These are phyloP conservation scores for Scaptomyza graminum DNA, from an alignment of 1,140 invertebrate genomes.

Conservation along the genomic window DNA sequence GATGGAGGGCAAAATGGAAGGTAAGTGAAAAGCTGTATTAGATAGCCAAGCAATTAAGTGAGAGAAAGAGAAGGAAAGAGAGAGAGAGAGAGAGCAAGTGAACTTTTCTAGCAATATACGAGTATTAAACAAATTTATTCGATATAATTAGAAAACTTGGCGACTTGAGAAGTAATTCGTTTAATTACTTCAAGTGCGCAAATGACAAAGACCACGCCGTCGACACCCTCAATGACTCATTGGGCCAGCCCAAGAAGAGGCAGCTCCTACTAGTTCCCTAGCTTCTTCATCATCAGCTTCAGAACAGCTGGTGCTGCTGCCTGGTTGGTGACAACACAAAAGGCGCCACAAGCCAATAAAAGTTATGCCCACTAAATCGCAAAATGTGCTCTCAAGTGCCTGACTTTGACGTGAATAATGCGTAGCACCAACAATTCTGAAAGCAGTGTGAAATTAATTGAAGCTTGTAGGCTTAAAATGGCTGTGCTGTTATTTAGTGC, in stretches of 20 bases:
- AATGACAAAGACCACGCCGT: constrained; percentile 23
- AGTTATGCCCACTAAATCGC: constrained; percentile 64
- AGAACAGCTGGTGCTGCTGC: constrained; percentile 29
- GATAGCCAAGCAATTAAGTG: constrained; percentile 3
- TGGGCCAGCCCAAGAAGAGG: constrained; percentile 31
- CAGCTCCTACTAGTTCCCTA: constrained; percentile 4
- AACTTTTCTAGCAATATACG: constrained; percentile 54
- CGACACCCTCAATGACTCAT: constrained; percentile 36
- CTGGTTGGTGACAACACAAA: constrained; percentile 73
- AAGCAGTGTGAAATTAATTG: constrained; percentile 65
- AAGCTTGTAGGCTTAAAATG: constrained; percentile 7
- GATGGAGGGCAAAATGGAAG: background rate
- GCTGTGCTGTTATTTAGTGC: background rate
- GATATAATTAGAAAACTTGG: constrained; percentile 83
- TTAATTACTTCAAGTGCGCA: constrained; percentile 81
- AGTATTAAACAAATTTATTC: constrained; percentile 82
- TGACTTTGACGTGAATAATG: constrained; percentile 66
- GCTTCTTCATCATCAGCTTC: background rate
- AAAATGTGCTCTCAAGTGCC: constrained; percentile 54
- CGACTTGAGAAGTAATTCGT: constrained; percentile 81
- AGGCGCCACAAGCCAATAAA: constrained; percentile 76
- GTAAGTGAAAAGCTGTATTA: constrained; percentile 8
- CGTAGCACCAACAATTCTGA: constrained; percentile 39
- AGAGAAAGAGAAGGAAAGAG: background rate
- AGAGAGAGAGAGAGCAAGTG: constrained; percentile 2